Conservation (phyloP, 2,113 vertebrate species). For the Turnix velox region DNA sequence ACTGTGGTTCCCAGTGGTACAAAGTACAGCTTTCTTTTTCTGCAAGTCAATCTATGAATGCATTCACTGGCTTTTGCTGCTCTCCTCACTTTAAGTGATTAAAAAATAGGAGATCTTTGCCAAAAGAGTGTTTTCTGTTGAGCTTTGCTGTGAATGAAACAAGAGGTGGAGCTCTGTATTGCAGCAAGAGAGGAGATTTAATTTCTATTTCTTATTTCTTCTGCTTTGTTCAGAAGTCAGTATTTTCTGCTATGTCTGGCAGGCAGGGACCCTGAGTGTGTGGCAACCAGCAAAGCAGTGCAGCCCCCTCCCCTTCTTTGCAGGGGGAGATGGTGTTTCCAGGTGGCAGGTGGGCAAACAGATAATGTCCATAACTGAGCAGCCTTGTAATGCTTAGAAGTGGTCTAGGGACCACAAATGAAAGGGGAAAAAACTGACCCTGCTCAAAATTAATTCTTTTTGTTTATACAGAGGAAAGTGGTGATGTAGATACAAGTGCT, state of each 20-base stretch:
- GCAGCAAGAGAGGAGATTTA: neutral
- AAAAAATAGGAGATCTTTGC: neutral
- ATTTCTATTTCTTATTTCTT: neutral
- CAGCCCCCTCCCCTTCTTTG: neutral
- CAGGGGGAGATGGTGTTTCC: neutral
- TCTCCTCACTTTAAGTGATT: neutral
- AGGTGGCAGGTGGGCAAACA: neutral
- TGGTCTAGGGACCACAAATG: neutral
- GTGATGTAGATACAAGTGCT: neutral
- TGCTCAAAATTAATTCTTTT: neutral
- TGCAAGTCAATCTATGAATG: neutral
- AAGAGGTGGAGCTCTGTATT: neutral
- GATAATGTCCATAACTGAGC: neutral
- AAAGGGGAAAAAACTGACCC: neutral
- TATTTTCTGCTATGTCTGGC: neutral
- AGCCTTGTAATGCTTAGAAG: neutral
- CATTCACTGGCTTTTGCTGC: neutral
- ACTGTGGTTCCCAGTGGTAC: neutral
- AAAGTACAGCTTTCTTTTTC: constrained; percentile 13
- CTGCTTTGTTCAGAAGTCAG: neutral
- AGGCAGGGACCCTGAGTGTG: neutral
- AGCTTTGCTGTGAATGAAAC: neutral
- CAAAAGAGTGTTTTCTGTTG: neutral
- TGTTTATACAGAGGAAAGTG: neutral
- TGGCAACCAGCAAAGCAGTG: neutral